Conservation (phyloP, 2,888 invertebrate genomes). For the Bimastos eiseni region DNA sequence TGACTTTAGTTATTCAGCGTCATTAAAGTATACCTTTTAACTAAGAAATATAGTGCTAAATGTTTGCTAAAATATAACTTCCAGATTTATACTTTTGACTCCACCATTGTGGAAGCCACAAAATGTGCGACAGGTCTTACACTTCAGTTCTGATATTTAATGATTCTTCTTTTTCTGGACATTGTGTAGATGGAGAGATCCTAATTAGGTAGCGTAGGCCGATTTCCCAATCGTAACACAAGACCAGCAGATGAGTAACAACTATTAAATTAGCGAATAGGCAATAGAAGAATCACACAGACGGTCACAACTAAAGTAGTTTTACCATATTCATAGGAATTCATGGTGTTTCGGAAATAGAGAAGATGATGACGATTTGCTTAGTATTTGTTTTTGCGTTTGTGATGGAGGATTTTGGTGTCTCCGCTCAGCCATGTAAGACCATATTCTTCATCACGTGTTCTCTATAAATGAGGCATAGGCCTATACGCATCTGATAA, state of each 20-base stretch:
- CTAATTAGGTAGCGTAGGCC: not conserved
- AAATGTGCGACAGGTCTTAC: fast-evolving
- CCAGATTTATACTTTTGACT: not conserved
- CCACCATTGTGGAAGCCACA: not conserved
- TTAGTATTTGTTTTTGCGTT: not conserved
- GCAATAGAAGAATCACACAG: not conserved
- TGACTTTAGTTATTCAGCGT: not conserved
- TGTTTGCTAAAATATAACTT: not conserved
- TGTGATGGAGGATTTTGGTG: not conserved
- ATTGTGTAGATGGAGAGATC: not conserved
- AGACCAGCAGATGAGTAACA: not conserved
- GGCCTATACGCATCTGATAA: not conserved
- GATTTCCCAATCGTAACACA: not conserved
- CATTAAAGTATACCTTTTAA: not conserved
- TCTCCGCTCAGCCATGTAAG: not conserved
- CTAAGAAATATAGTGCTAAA: not conserved
- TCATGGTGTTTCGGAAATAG: not conserved
- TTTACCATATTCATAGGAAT: not conserved
- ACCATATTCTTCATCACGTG: not conserved
- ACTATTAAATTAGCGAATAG: not conserved
- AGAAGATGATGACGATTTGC: not conserved
- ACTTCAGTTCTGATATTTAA: not conserved
- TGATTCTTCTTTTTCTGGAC: not conserved
- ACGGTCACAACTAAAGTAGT: not conserved
- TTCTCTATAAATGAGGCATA: not conserved